Conservation (phyloP, 2,113 vertebrate genomes). For the Xenus cinereus region DNA sequence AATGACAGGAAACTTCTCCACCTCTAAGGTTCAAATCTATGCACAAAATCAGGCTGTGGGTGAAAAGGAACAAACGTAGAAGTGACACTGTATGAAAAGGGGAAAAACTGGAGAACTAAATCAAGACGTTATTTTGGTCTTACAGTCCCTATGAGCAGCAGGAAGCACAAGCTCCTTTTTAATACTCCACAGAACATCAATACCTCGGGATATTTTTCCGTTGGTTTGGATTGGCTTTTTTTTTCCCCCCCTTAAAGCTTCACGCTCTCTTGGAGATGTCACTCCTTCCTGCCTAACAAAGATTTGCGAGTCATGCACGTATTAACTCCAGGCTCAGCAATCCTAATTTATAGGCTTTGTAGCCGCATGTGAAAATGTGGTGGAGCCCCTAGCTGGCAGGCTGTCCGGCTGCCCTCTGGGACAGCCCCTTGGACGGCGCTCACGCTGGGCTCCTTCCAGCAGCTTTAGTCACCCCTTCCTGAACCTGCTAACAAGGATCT, state of each 20-base stretch:
- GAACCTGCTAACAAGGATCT: constrained; percentile 34
- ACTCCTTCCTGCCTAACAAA: not conserved
- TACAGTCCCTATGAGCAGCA: not conserved
- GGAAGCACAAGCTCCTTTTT: not conserved
- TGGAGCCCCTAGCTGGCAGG: constrained; percentile 48
- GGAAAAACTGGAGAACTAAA: not conserved
- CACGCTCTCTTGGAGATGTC: not conserved
- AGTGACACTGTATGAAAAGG: not conserved
- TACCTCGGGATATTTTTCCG: not conserved
- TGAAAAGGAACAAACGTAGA: not conserved
- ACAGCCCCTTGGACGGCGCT: not conserved
- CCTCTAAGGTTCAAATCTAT: not conserved
- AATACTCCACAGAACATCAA: not conserved
- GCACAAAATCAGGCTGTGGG: not conserved
- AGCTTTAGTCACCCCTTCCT: constrained; percentile 26
- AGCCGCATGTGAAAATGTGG: not conserved
- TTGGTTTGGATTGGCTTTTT: not conserved
- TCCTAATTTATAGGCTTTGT: constrained; percentile 19
- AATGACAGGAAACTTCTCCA: not conserved
- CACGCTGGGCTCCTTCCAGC: constrained; percentile 16
- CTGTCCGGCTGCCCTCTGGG: constrained; percentile 1
- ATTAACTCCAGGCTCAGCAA: not conserved
- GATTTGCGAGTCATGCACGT: not conserved
- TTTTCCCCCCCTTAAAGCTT: not conserved
- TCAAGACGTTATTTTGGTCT: not conserved